phyloP scores from a whole-genome alignment of 2,113 vertebrate genomes.

The Petrocephalus microphthalmus region DNA sequence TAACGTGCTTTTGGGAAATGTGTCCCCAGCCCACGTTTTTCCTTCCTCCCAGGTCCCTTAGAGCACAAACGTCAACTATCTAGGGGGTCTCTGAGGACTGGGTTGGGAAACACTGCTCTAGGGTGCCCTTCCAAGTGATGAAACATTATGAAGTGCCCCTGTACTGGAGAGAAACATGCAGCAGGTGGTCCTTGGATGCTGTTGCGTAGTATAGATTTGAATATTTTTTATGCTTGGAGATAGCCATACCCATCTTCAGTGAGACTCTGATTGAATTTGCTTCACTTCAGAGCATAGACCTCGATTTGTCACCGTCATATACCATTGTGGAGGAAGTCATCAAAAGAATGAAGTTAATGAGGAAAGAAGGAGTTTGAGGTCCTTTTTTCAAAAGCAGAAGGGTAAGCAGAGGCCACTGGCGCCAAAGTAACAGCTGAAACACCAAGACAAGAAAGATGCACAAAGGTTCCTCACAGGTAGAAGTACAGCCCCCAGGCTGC shows the following conservation, averaged over 20 bases:
- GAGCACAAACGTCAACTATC: not conserved
- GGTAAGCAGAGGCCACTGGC: not conserved
- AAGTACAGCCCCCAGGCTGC: conserved; percentile 8
- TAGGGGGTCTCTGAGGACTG: not conserved
- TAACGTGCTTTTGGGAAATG: not conserved
- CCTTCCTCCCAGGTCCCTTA: not conserved
- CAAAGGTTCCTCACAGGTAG: conserved; percentile 18
- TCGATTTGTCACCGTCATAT: conserved; percentile 22
- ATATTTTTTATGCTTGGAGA: too few species aligned
- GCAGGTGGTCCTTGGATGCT: too few species aligned
- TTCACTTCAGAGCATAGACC: conserved; percentile 19
- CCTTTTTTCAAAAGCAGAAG: conserved; percentile 23
- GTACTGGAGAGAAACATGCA: too few species aligned
- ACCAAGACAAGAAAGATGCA: conserved; percentile 7
- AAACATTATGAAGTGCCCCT: too few species aligned
- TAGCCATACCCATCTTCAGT: too few species aligned
- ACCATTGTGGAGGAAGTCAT: conserved; percentile 21
- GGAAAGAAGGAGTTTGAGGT: conserved; percentile 21
- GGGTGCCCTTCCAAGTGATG: too few species aligned
- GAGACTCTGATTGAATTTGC: not conserved
- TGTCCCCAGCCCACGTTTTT: not conserved
- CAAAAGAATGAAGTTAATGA: conserved; percentile 12
- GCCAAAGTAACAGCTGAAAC: conserved; percentile 5
- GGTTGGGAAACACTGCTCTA: not conserved
- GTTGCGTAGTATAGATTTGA: too few species aligned